Base-by-base conservation (phyloP, 2,113 vertebrate genomes). In the Baryphthengus martii region DNA sequence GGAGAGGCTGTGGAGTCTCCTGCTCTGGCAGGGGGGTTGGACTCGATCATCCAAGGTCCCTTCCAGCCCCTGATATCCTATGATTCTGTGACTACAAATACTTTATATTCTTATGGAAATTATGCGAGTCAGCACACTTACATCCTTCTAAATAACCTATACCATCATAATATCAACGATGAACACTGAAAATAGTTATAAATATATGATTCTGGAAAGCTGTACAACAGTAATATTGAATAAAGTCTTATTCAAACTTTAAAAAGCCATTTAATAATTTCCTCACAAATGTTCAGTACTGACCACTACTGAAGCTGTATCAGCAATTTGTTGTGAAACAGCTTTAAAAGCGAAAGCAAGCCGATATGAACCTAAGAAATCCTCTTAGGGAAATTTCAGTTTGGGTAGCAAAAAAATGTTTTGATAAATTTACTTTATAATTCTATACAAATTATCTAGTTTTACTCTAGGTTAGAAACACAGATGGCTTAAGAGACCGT, bases 341-440 rank as follows among this genome's bases (percentile, higher is more conserved):
- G 63, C 52, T 83, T 80, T 70, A 84, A 70, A 86, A 59, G 31
- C 50, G 35, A 88, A 94, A 95, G 82, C 25, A 93, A 94, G 73
- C 59, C 55, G 84, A 15, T 33, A 40, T 18, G 9, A 88, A 75
- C 19, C 37, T 17, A 74, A 50, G 56, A 81, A 93, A 93, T 88
- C 75, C 44, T 86, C 85, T 71, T 72, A 86, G 28, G 55, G 28
- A 85, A 74, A 86, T 83, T 92, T 93, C 55, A 85, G 33, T 88
- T 86, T 56, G 47, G 8, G 37, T 81, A 39, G 65, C 72, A 91
- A 72, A 90, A 88, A 91, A 19, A 11, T n/a, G 17, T 55, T 63
- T 73, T 67, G 50, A 91, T 68, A 72, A 91, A 88, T 90, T 74
- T 35, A 55, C 28, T 92, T 76, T 74, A 67, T 58, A 8, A 42